A percentile compares a stretch with the other conserved stretches of the same genome.
These are phyloP conservation scores for Antechinus stuartii DNA, from an alignment of 2,113 vertebrate genomes.

Conservation along the genomic window DNA sequence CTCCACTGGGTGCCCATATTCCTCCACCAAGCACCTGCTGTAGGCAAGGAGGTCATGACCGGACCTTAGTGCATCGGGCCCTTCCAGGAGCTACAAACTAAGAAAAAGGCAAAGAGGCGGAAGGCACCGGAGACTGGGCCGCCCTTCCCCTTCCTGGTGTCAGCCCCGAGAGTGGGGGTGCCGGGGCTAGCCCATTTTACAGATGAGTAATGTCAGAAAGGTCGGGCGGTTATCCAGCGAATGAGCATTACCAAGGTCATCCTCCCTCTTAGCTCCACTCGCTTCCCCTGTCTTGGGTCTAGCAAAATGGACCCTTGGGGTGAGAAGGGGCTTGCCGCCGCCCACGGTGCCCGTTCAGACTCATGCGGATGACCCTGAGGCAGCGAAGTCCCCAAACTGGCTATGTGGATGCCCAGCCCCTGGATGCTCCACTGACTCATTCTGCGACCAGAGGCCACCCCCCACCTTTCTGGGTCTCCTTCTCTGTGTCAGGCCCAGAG, in stretches of 20 bases:
- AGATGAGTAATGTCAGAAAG: too few relatives aligned
- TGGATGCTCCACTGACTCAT: background rate
- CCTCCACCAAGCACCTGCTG: background rate
- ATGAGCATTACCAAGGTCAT: too few relatives aligned
- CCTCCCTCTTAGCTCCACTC: too few relatives aligned
- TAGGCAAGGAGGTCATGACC: rapidly evolving
- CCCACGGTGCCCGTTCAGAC: background rate
- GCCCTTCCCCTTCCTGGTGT: background rate
- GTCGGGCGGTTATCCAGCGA: too few relatives aligned
- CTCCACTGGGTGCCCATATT: background rate
- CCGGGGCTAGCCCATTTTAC: too few relatives aligned
- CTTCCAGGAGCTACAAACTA: background rate
- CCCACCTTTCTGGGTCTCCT: background rate
- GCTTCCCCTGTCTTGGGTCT: too few relatives aligned
- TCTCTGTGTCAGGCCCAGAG: background rate
- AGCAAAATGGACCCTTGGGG: too few relatives aligned
- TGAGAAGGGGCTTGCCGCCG: too few relatives aligned
- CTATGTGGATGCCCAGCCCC: background rate
- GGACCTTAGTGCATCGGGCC: too few relatives aligned
- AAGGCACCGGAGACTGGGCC: rapidly evolving
- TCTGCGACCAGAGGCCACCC: background rate
- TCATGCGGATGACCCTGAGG: background rate
- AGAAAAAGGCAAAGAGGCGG: background rate
- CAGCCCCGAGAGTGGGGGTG: background rate
- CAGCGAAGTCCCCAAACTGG: background rate